phyloP scores from a whole-genome alignment of 2,797 vertebrate genomes.

The Parauchenoglanis punctatus region DNA sequence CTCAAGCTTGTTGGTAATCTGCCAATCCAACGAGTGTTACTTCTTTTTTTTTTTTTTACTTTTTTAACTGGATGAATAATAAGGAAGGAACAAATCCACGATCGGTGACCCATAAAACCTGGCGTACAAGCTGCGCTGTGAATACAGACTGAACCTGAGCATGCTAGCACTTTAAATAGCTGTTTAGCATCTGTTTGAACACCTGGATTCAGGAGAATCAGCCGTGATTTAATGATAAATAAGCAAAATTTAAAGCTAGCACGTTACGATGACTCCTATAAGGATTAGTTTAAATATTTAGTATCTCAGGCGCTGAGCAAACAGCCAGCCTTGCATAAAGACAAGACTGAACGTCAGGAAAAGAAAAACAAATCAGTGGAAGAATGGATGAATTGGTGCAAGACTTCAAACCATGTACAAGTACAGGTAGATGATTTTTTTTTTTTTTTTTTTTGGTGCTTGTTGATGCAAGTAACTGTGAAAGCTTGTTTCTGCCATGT shows the following conservation, averaged over 20 bases:
- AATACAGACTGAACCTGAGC: not conserved
- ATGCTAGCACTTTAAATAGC: not conserved
- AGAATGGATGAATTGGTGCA: not conserved
- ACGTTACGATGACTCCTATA: not conserved
- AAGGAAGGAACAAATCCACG: constrained; percentile 16
- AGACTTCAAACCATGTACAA: not conserved
- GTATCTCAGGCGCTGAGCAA: not conserved
- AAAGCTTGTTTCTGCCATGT: not conserved
- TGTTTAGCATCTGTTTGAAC: not conserved
- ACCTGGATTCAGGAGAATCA: not conserved
- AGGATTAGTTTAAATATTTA: not conserved
- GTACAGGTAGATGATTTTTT: not conserved
- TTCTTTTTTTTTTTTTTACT: constrained; percentile 8
- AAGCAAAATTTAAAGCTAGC: not conserved
- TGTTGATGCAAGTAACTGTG: not conserved
- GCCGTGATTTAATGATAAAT: not conserved
- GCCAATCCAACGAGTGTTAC: constrained; percentile 7
- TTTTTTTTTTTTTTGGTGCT: not conserved
- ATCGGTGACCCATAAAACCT: constrained; percentile 10
- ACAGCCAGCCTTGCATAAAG: not conserved
- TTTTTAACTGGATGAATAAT: constrained; percentile 16
- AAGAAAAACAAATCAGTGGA: not conserved
- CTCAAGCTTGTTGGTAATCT: constrained; percentile 39
- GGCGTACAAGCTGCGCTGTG: not conserved
- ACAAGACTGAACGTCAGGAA: not conserved